Conservation (phyloP, 2,888 invertebrate species). For the Mythimna lalbum region DNA sequence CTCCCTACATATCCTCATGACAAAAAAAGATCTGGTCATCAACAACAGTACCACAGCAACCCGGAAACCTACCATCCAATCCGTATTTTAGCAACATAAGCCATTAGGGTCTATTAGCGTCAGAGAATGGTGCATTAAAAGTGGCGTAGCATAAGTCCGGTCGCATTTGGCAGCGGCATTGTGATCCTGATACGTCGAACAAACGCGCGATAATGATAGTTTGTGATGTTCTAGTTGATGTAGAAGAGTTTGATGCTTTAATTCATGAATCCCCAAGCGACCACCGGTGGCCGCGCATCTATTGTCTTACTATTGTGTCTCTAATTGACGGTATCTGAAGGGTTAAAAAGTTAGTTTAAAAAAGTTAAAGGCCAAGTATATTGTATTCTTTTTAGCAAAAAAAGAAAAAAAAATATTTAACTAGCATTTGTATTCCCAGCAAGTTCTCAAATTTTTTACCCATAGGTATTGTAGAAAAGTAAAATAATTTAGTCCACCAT, state of each 20-base stretch:
- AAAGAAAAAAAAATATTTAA: too few species aligned
- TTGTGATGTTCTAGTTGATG: constrained; percentile 58
- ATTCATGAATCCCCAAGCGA: too few species aligned
- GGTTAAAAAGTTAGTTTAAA: too few species aligned
- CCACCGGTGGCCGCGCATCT: too few species aligned
- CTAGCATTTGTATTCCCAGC: too few species aligned
- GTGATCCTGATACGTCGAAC: constrained; percentile 88
- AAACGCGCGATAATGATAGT: constrained; percentile 84
- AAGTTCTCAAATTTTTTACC: too few species aligned
- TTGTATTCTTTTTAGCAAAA: too few species aligned
- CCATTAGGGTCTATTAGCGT: constrained; percentile 80
- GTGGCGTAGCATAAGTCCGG: constrained; percentile 83
- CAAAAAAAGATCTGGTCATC: constrained; percentile 3
- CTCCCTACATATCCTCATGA: background rate
- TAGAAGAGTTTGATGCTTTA: constrained; percentile 51
- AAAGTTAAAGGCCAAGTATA: too few species aligned
- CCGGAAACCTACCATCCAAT: constrained; percentile 70
- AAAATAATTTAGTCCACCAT: too few species aligned
- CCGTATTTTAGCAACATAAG: constrained; percentile 74
- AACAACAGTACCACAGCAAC: constrained; percentile 51
- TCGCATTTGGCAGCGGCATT: constrained; percentile 87
- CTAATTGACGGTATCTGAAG: too few species aligned
- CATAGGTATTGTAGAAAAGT: too few species aligned
- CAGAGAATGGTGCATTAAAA: constrained; percentile 83
- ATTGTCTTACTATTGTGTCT: too few species aligned